Base-by-base conservation (phyloP, 2,888 invertebrate genomes). In the Trissonchulus latispiculum region DNA sequence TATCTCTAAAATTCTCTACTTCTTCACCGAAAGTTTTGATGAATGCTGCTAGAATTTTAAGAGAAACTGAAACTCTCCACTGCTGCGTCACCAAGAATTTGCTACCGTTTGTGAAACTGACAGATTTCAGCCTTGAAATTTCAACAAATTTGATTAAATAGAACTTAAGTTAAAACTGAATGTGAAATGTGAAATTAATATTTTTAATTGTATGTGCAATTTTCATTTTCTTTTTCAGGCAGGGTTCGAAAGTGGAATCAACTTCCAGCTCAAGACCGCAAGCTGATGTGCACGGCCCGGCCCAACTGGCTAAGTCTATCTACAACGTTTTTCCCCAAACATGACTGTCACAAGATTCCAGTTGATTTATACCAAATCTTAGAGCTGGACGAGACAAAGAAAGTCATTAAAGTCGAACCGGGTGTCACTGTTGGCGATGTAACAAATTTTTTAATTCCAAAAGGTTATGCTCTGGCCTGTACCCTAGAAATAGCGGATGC, bases 221-320 rank as follows among this genome's bases (percentile, higher is more conserved):
- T n/a, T n/a, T n/a, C n/a, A n/a, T n/a, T n/a, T n/a, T n/a, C n/a
- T n/a, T n/a, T n/a, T n/a, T n/a, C n/a, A n/a, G n/a, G n/a, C n/a
- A n/a, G n/a, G n/a, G 66, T 64, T 64, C 70, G 77, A 48, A 75
- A 78, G 71, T 84, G 84, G 83, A 80, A 79, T 72, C 77, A 79
- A 36, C 75, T 78, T 32, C 86, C 87, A 0, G 70, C 81, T 3
- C 77, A 81, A 62, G 80, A 86, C 0, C 84, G 86, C 2, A 88
- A 87, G 72, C 84, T 87, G 0, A 85, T 90, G 28, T 89, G 89
- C 84, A 89, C 89, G 0, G 86, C 89, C 0, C 84, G 89, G 3
- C 89, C 89, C 1, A 90, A 89, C 83, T 90, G 90, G 90, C 84
- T 88, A 70, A 89, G 89, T 18, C 84, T 90, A 2, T 89, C 89